Conservation (phyloP, 2,888 invertebrate genomes). For the Ormyrus nitidulus region DNA sequence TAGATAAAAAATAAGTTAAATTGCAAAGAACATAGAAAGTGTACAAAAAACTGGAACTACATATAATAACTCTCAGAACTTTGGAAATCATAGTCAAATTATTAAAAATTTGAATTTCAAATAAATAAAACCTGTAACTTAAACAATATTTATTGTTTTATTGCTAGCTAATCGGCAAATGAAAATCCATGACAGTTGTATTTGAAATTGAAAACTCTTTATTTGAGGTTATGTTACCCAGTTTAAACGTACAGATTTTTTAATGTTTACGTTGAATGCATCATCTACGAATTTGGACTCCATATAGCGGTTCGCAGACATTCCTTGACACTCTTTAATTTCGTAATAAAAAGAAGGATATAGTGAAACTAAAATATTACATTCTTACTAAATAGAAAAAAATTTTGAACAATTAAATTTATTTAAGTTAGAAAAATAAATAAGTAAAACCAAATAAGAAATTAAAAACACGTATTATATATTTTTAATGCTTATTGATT, state of each 20-base stretch:
- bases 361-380: too few species aligned
- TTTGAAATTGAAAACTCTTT: conserved; percentile 7
- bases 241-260: not conserved
- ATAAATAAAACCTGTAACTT: not conserved
- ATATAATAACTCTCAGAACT: conserved; percentile 69
- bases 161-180: not conserved
- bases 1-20: conserved; percentile 78
- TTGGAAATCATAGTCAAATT: conserved; percentile 63
- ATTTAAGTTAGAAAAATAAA: too few species aligned
- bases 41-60: conserved; percentile 75
- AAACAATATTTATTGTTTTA: not conserved
- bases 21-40: conserved; percentile 77
- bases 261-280: not conserved
- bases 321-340: too few species aligned
- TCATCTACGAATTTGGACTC: conserved; percentile 18
- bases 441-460: too few species aligned
- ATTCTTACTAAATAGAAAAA: too few species aligned
- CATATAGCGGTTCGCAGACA: too few species aligned
- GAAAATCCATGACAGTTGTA: conserved; percentile 14
- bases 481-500: too few species aligned
- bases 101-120: not conserved
- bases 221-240: conserved; percentile 43
- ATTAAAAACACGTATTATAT: too few species aligned
- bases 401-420: too few species aligned
- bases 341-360: too few species aligned